Conservation (phyloP, 2,113 vertebrate species). For the Apaloderma vittatum region DNA sequence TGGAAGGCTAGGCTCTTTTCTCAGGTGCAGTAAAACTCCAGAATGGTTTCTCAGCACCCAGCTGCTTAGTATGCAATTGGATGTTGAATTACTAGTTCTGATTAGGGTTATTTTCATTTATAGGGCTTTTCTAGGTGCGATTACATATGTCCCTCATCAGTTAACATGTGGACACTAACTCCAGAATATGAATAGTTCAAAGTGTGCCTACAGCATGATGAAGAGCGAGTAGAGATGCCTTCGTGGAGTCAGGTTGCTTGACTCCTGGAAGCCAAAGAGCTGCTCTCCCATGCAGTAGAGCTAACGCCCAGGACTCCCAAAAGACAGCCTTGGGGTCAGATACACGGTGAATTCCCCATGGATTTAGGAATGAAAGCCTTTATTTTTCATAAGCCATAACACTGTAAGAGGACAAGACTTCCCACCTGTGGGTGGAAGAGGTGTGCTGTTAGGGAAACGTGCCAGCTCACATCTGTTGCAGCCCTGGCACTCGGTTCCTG, state of each 20-base stretch:
- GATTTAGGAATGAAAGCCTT: neutral
- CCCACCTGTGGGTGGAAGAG: neutral
- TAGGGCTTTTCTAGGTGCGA: neutral
- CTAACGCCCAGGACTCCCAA: rapidly evolving
- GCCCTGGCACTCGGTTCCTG: neutral
- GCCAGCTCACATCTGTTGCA: neutral
- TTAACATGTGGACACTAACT: neutral
- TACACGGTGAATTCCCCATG: rapidly evolving
- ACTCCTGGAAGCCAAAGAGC: neutral
- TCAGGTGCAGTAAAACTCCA: neutral
- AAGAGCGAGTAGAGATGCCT: neutral
- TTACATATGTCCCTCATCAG: neutral
- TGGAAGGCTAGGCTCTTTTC: neutral
- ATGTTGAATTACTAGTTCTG: neutral
- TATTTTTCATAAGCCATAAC: neutral
- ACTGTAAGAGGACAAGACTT: rapidly evolving
- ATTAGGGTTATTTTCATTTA: neutral
- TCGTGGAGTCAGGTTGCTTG: neutral
- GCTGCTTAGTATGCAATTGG: neutral
- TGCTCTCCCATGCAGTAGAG: rapidly evolving
- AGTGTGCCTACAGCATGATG: neutral
- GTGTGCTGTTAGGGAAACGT: neutral
- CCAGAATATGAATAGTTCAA: neutral
- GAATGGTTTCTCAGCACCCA: neutral
- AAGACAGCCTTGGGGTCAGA: neutral